Conservation (phyloP, 2,113 vertebrate species). For the Aptenodytes forsteri region DNA sequence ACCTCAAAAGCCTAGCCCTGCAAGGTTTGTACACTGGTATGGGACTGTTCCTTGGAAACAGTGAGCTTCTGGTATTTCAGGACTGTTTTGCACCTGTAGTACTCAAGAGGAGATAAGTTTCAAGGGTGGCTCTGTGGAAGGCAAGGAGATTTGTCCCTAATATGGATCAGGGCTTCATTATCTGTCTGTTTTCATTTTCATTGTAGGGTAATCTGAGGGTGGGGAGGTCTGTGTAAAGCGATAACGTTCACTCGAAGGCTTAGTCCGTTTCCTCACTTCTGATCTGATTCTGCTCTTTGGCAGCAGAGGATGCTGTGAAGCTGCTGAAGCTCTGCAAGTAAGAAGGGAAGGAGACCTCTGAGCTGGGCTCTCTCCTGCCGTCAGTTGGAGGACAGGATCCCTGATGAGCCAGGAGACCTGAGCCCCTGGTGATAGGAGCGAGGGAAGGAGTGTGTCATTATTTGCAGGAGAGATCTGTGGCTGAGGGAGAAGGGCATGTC, state of each 20-base stretch:
- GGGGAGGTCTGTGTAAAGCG: not conserved
- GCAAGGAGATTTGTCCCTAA: not conserved
- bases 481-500: not conserved
- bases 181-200: not conserved
- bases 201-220: not conserved
- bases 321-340: not conserved
- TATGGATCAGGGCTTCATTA: not conserved
- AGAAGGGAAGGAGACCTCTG: not conserved
- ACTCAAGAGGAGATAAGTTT: not conserved
- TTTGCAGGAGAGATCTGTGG: not conserved
- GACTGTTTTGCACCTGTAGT: not conserved
- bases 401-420: not conserved
- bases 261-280: not conserved
- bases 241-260: accelerated
- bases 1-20: not conserved
- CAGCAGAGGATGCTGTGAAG: constrained; percentile 38
- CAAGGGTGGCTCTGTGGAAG: not conserved
- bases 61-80: not conserved
- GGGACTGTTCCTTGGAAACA: not conserved
- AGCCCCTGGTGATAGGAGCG: not conserved
- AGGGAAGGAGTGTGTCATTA: not conserved
- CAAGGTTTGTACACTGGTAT: not conserved
- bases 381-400: not conserved
- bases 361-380: not conserved
- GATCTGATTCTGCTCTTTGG: not conserved